Conservation (phyloP, 2,888 invertebrate species). For the Helobdella robusta region DNA sequence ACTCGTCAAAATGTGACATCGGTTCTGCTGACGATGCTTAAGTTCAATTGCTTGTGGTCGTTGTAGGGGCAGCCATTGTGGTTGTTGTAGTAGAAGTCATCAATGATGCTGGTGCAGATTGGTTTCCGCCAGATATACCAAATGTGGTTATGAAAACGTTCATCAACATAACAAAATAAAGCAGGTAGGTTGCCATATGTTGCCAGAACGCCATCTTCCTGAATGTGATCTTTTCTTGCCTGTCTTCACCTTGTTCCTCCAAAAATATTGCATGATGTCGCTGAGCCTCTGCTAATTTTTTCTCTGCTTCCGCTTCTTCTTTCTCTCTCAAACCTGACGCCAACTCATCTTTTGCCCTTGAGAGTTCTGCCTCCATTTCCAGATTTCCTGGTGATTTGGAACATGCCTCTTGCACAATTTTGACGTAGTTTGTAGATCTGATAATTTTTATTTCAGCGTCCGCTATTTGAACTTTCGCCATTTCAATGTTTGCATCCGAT, state of each 20-base stretch:
- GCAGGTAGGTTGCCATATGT: slow-evolving; percentile 37
- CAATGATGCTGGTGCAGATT: not conserved
- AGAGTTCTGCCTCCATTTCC: slow-evolving; percentile 35
- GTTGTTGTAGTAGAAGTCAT: not conserved
- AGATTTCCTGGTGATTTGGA: slow-evolving; percentile 34
- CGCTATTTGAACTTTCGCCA: slow-evolving; percentile 34
- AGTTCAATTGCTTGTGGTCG: too few species aligned
- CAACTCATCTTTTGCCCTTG: slow-evolving; percentile 34
- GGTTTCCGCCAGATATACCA: slow-evolving; percentile 35
- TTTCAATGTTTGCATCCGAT: slow-evolving; percentile 34
- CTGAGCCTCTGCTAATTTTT: slow-evolving; percentile 34
- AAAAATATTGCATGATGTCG: slow-evolving; percentile 36
- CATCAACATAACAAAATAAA: slow-evolving; percentile 37
- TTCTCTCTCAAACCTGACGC: slow-evolving; percentile 32
- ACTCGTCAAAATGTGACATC: too few species aligned
- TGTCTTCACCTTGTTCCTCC: slow-evolving; percentile 35
- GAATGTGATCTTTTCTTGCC: slow-evolving; percentile 35
- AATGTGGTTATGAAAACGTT: slow-evolving; percentile 38
- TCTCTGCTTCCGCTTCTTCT: slow-evolving; percentile 36
- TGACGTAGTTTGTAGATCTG: slow-evolving; percentile 33
- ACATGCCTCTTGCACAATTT: slow-evolving; percentile 35
- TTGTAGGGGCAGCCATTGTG: not conserved
- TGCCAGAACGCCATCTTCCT: slow-evolving; percentile 36
- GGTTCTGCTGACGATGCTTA: too few species aligned
- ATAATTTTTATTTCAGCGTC: slow-evolving; percentile 35